Conservation (phyloP, 2,888 invertebrate genomes). For the Neria commutata region DNA sequence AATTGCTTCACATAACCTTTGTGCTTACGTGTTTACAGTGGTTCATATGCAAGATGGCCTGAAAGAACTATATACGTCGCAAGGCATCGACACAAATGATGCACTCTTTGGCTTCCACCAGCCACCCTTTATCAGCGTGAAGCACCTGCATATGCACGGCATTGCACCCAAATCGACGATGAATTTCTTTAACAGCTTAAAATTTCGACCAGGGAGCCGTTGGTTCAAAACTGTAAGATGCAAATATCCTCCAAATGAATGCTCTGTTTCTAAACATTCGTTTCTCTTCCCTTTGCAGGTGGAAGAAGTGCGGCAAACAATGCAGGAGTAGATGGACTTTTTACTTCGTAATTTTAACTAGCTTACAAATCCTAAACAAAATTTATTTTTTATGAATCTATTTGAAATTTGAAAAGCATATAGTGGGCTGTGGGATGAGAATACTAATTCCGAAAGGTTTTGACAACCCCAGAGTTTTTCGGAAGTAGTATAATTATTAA, state of each 20-base stretch:
- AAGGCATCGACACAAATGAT: constrained; percentile 62
- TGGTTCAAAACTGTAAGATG: constrained; percentile 84
- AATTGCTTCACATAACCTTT: neutral
- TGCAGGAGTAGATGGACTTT: constrained; percentile 7
- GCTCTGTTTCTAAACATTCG: neutral
- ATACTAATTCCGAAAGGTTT: no score
- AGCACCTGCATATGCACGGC: constrained; percentile 81
- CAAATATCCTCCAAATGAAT: neutral
- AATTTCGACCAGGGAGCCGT: constrained; percentile 75
- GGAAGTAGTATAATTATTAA: no score
- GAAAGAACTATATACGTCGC: constrained; percentile 62
- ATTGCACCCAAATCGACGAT: constrained; percentile 81
- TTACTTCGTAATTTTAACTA: no score
- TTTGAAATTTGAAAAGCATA: no score
- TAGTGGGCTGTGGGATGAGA: no score
- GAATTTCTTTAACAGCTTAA: constrained; percentile 68
- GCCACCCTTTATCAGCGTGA: constrained; percentile 86
- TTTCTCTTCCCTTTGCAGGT: constrained; percentile 1
- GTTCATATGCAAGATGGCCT: constrained; percentile 68
- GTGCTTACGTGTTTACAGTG: constrained; percentile 66
- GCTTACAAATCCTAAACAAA: no score
- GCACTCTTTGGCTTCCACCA: constrained; percentile 82
- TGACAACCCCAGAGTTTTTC: no score
- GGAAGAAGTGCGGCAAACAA: neutral
- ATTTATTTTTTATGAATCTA: no score